A percentile compares a stretch with the other conserved stretches of the same genome.
These are phyloP conservation scores for Melanostoma mellinum DNA, from an alignment of 2,888 invertebrate species.

Conservation along the genomic window DNA sequence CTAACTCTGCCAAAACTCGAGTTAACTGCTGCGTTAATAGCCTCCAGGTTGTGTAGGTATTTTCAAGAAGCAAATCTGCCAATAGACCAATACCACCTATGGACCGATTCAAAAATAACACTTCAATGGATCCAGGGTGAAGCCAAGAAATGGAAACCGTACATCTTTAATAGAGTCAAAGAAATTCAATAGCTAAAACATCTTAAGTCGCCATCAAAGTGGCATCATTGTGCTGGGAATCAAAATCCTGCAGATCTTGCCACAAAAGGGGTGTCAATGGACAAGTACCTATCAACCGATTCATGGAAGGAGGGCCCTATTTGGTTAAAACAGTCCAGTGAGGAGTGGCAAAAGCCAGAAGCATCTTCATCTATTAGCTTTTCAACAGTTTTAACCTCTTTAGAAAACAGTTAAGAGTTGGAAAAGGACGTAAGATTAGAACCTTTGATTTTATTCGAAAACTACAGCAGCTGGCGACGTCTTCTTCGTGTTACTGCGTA, in stretches of 20 bases:
- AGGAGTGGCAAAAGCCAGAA: neutral
- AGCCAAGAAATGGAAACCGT: conserved; percentile 7
- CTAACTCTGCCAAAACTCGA: conserved; percentile 37
- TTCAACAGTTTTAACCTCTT: no score
- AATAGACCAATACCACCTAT: neutral
- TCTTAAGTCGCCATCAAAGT: neutral
- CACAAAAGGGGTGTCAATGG: conserved; percentile 23
- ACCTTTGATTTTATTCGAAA: no score
- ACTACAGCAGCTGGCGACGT: no score
- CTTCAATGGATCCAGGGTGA: conserved; percentile 10
- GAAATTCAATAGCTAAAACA: conserved; percentile 22
- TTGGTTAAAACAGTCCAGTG: conserved; percentile 5
- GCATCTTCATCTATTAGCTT: no score
- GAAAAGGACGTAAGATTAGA: no score
- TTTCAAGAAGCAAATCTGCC: conserved; percentile 5
- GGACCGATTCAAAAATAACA: conserved; percentile 31
- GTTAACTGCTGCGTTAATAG: conserved; percentile 9
- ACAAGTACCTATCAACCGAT: neutral
- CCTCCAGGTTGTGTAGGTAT: neutral
- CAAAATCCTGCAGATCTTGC: conserved; percentile 24
- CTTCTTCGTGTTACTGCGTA: no score
- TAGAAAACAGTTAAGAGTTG: no score
- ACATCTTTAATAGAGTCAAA: conserved; percentile 2
- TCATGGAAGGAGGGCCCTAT: conserved; percentile 7
- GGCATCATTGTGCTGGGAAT: conserved; percentile 30